Evolutionary conservation across 92 coral and sea anemone genomes (phyloP).

Genomic region (Epizoanthus stellaris): DNA sequence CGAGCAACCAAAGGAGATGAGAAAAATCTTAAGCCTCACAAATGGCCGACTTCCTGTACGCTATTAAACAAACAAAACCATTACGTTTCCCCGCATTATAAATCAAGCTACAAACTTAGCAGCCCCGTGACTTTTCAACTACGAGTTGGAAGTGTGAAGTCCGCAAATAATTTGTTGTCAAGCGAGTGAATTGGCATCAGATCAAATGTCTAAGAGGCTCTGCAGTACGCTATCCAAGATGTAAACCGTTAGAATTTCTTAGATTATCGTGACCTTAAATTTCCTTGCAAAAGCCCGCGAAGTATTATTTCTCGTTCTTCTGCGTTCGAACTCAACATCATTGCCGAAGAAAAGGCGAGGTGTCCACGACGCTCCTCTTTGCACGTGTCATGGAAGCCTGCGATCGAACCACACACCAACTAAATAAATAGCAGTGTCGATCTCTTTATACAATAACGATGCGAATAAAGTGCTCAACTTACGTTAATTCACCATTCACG

Average conservation of each 20-base stretch:
- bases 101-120: slow-evolving; percentile 14
- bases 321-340: slow-evolving; percentile 25
- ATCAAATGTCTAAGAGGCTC: slow-evolving; percentile 17
- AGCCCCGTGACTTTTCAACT: slow-evolving; percentile 40
- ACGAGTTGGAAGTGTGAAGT: slow-evolving; percentile 28
- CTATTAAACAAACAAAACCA: slow-evolving; percentile 44
- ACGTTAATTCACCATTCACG: slow-evolving; percentile 99
- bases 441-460: slow-evolving; percentile 89
- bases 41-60: slow-evolving; percentile 46
- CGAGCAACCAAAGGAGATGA: slow-evolving; percentile 32
- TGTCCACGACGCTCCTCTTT: slow-evolving; percentile 43
- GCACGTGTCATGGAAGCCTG: slow-evolving; percentile 89
- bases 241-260: slow-evolving; percentile 35
- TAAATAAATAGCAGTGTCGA: slow-evolving; percentile 84
- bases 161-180: neutral
- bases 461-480: slow-evolving; percentile 99
- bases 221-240: slow-evolving; percentile 37
- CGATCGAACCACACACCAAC: slow-evolving; percentile 73
- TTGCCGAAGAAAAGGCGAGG: slow-evolving; percentile 37
- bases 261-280: slow-evolving; percentile 25
- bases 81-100: slow-evolving; percentile 37
- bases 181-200: slow-evolving; percentile 6
- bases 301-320: slow-evolving; percentile 30
- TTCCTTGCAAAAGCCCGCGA: slow-evolving; percentile 50
- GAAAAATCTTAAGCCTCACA: slow-evolving; percentile 37